Percentiles rank a stretch among this genome's conserved stretches.
phyloP scores from a whole-genome alignment of 2,797 vertebrate genomes.

The Coccyzus lansbergi region DNA sequence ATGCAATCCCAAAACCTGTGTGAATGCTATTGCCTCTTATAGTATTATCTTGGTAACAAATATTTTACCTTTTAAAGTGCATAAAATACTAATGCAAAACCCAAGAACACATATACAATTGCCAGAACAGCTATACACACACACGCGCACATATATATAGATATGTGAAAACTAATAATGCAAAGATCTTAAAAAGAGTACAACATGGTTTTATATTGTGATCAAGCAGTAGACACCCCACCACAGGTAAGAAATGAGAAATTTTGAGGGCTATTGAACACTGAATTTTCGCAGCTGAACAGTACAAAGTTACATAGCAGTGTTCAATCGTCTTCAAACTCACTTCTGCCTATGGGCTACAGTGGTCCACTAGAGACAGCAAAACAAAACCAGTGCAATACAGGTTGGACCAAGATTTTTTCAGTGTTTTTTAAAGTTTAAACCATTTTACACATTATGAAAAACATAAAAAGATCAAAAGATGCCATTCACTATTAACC shows the following conservation, averaged over 20 bases:
- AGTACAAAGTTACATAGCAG: constrained; percentile 59
- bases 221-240: constrained; percentile 59
- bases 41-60: constrained; percentile 51
- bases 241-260: constrained; percentile 79
- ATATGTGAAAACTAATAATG: constrained; percentile 11
- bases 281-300: constrained; percentile 68
- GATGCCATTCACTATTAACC: background rate
- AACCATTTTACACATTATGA: background rate
- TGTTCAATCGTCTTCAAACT: constrained; percentile 46
- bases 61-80: constrained; percentile 58
- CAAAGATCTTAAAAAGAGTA: constrained; percentile 44
- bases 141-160: background rate
- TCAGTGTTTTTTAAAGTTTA: background rate
- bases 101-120: constrained; percentile 32
- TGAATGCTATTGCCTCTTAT: constrained; percentile 16
- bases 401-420: background rate
- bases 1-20: constrained; percentile 29
- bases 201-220: constrained; percentile 31
- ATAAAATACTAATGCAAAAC: constrained; percentile 56
- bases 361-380: background rate
- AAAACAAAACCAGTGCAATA: background rate
- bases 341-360: background rate
- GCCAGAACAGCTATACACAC: background rate
- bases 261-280: constrained; percentile 79
- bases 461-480: background rate